A percentile compares a stretch with the other conserved stretches of the same genome.
Conservation (phyloP, 2,113 vertebrate species). For the Murina feae region DNA sequence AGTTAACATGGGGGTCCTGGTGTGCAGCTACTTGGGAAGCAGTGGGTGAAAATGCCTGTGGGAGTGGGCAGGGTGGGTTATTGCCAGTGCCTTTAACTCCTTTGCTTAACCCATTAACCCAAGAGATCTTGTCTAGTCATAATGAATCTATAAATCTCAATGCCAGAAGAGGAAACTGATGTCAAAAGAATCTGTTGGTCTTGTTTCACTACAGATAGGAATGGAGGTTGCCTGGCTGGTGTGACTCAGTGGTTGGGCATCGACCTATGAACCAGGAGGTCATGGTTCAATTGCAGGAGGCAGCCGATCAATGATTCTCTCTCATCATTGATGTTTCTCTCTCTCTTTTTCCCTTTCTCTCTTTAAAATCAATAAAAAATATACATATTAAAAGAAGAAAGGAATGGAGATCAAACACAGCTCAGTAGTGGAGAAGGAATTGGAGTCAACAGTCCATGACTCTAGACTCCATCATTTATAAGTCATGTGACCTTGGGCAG, state of each 20-base stretch:
- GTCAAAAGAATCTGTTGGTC: neutral
- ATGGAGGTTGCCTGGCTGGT: neutral
- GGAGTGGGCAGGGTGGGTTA: neutral
- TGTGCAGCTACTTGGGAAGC: slow-evolving; percentile 9
- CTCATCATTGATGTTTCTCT: neutral
- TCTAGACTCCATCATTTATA: neutral
- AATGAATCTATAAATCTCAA: neutral
- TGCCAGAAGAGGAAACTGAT: neutral
- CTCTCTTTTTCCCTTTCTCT: too few relatives aligned
- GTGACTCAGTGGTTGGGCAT: neutral
- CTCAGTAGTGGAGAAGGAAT: neutral
- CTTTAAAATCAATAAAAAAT: neutral
- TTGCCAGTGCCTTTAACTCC: neutral
- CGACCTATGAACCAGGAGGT: too few relatives aligned
- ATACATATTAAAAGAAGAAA: neutral
- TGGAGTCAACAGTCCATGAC: neutral
- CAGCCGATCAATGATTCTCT: neutral
- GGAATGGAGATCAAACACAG: neutral
- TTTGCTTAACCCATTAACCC: neutral
- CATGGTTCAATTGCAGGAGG: neutral
- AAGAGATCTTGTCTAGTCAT: neutral
- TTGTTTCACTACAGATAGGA: too few relatives aligned
- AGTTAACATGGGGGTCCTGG: slow-evolving; percentile 2
- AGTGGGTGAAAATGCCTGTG: neutral
- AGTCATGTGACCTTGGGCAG: neutral